A percentile compares a stretch with the other conserved stretches of the same genome.
Conservation (phyloP, 2,797 vertebrate species). For the Odontamblyopus lacepedii region DNA sequence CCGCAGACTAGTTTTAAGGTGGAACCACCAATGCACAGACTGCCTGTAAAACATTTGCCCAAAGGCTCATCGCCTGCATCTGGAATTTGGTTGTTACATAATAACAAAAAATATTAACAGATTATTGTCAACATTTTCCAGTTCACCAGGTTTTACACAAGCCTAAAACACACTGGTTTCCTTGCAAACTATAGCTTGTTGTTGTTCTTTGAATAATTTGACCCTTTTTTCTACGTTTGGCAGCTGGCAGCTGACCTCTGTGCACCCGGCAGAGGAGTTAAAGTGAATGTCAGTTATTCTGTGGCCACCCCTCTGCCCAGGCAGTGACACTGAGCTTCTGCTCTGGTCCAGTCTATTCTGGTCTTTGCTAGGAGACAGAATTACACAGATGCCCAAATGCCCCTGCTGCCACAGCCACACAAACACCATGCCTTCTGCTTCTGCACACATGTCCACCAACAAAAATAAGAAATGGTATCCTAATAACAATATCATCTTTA, state of each 20-base stretch:
- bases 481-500: background rate
- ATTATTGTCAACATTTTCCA: constrained; percentile 1
- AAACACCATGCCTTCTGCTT: constrained; percentile 30
- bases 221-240: constrained; percentile 19
- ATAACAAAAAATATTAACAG: constrained; percentile 17
- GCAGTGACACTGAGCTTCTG: constrained; percentile 68
- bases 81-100: constrained; percentile 48
- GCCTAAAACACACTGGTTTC: background rate
- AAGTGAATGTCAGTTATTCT: constrained; percentile 59
- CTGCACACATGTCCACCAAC: constrained; percentile 21
- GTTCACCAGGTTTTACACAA: background rate
- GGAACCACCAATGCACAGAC: constrained; percentile 51
- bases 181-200: constrained; percentile 1
- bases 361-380: constrained; percentile 62
- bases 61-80: constrained; percentile 17
- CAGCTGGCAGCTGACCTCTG: constrained; percentile 16
- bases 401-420: constrained; percentile 40
- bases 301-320: constrained; percentile 27
- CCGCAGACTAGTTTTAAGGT: constrained; percentile 74
- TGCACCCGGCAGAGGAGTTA: constrained; percentile 35
- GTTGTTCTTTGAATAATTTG: constrained; percentile 10
- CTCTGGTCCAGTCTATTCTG: constrained; percentile 65
- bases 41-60: constrained; percentile 42
- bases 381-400: constrained; percentile 55
- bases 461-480: constrained; percentile 15